phyloP scores from a whole-genome alignment of 2,113 vertebrate species.

The Sakesphorus luctuosus region DNA sequence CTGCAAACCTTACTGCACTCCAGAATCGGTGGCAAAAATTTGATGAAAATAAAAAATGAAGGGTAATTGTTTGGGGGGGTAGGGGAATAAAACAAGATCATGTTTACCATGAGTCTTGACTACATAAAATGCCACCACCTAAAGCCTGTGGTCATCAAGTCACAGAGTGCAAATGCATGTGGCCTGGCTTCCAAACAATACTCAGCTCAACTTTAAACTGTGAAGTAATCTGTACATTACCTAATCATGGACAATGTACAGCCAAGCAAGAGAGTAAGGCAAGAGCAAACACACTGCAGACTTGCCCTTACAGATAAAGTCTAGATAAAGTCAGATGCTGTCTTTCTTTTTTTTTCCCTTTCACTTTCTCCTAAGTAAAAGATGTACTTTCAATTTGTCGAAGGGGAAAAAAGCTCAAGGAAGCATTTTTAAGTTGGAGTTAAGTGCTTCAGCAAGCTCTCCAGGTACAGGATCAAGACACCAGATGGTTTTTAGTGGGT shows the following conservation, averaged over 20 bases:
- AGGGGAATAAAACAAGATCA: background rate
- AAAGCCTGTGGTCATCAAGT: background rate
- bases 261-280: background rate
- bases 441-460: background rate
- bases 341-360: background rate
- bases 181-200: background rate
- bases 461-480: background rate
- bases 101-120: background rate
- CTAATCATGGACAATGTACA: background rate
- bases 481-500: background rate
- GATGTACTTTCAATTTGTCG: background rate
- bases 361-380: background rate
- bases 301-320: background rate
- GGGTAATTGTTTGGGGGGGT: background rate
- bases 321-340: background rate
- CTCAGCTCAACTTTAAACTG: background rate
- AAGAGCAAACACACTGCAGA: background rate
- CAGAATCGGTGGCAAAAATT: background rate
- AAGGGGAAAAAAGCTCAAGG: background rate
- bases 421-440: background rate
- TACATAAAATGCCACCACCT: background rate
- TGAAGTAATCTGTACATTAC: background rate
- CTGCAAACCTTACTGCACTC: background rate
- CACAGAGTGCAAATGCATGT: background rate
- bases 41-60: background rate